These are phyloP conservation scores for Urocyon cinereoargenteus DNA, from an alignment of 2,797 vertebrate species.

Conservation along the genomic window DNA sequence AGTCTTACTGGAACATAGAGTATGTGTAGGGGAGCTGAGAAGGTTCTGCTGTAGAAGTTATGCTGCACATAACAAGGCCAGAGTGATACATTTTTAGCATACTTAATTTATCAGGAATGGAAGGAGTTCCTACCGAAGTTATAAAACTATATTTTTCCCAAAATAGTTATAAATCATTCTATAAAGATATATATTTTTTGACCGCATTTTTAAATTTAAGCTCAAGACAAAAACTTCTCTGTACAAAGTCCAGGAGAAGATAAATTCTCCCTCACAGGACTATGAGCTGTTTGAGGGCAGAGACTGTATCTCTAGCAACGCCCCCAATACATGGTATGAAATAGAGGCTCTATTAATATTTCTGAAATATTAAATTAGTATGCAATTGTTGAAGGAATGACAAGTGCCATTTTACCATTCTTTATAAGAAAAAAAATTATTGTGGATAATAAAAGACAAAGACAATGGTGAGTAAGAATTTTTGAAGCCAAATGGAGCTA, in stretches of 20 bases:
- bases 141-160: not conserved
- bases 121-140: not conserved
- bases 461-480: not conserved
- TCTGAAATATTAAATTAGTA: not conserved
- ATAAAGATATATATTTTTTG: not conserved
- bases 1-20: not conserved
- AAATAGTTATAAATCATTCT: slow-evolving; percentile 17
- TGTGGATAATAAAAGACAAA: not conserved
- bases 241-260: not conserved
- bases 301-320: not conserved
- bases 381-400: slow-evolving; percentile 60
- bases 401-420: slow-evolving; percentile 23
- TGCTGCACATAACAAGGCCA: not conserved
- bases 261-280: not conserved
- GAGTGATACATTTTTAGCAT: not conserved
- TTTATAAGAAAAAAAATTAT: slow-evolving; percentile 5
- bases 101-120: not conserved
- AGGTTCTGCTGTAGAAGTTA: not conserved
- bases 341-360: not conserved
- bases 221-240: slow-evolving; percentile 9
- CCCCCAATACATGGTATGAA: not conserved
- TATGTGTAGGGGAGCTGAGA: not conserved
- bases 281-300: not conserved
- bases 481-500: not conserved
- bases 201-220: not conserved